phyloP scores from a whole-genome alignment of 2,113 vertebrate genomes.

The Cettia cetti region DNA sequence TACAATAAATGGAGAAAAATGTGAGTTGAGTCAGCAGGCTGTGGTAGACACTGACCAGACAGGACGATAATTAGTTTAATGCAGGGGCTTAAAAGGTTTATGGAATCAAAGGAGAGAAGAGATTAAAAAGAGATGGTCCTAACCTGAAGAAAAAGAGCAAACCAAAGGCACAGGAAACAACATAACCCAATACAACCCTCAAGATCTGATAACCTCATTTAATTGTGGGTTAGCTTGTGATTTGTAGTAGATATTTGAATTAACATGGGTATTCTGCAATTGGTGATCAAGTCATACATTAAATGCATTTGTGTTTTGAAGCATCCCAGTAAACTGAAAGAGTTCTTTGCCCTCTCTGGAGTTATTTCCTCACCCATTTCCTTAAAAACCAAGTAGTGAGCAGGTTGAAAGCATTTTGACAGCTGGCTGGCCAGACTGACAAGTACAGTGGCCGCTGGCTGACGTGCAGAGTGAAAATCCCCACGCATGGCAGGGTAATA shows the following conservation, averaged over 20 bases:
- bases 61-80: background rate
- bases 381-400: background rate
- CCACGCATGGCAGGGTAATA: rapidly evolving
- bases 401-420: background rate
- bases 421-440: background rate
- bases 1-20: background rate
- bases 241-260: background rate
- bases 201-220: background rate
- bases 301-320: background rate
- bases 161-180: background rate
- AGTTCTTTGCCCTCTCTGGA: background rate
- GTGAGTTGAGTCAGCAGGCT: background rate
- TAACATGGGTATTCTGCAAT: background rate
- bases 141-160: background rate
- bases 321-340: background rate
- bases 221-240: background rate
- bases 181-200: rapidly evolving
- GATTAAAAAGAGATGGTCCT: background rate
- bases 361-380: background rate
- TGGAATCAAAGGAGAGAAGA: background rate
- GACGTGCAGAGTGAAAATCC: background rate
- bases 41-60: background rate
- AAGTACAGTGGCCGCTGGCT: background rate
- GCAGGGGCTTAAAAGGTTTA: background rate
- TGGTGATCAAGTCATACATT: background rate